Evolutionary conservation across 2,888 invertebrate genomes (phyloP).

Genomic region (Rhaphigaster nebulosa): DNA sequence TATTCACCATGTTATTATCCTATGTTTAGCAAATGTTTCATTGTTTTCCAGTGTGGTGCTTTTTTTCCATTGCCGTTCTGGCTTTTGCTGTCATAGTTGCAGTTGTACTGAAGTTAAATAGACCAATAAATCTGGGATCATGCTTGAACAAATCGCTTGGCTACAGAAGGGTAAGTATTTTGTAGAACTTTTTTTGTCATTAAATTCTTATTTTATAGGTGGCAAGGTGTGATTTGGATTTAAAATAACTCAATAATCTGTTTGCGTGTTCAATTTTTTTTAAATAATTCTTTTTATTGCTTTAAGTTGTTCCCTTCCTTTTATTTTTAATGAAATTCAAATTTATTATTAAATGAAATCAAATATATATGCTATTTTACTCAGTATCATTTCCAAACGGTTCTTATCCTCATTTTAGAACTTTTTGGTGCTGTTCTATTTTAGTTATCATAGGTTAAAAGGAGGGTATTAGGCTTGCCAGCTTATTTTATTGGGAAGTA

Average conservation of each 20-base stretch:
- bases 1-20: background rate
- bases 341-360: background rate
- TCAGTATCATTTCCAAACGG: too few relatives aligned
- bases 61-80: background rate
- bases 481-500: too few relatives aligned
- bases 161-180: background rate
- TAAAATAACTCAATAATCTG: background rate
- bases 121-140: background rate
- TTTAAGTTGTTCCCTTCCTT: background rate
- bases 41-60: slow-evolving; percentile 2
- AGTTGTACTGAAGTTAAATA: background rate
- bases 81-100: background rate
- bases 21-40: background rate
- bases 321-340: background rate
- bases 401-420: too few relatives aligned
- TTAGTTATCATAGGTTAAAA: too few relatives aligned
- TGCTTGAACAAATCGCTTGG: background rate
- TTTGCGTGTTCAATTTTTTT: background rate
- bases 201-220: background rate
- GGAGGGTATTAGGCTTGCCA: too few relatives aligned
- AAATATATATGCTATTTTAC: background rate
- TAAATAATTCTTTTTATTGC: background rate
- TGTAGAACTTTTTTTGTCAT: background rate
- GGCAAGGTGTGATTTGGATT: background rate
- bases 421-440: too few relatives aligned